Conservation (phyloP, 2,888 invertebrate genomes). For the Drosophila mulleri region DNA sequence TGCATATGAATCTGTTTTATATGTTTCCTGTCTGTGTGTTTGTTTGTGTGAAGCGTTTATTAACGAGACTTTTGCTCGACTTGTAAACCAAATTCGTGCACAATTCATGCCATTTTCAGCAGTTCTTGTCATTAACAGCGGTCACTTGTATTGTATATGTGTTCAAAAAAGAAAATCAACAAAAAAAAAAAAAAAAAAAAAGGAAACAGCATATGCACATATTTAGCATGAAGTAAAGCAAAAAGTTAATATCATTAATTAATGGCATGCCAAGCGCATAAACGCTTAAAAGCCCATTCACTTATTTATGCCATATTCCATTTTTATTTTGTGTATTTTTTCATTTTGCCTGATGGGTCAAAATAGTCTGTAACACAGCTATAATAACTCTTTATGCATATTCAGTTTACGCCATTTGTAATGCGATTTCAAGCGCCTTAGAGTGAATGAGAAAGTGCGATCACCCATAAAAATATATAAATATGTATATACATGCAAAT, state of each 20-base stretch:
- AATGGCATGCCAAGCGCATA: conserved; percentile 54
- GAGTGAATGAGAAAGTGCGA: conserved; percentile 1
- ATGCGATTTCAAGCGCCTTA: not conserved
- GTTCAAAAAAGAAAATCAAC: conserved; percentile 2
- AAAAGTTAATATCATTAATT: conserved; percentile 53
- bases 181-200: not conserved
- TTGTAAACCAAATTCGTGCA: conserved; percentile 40
- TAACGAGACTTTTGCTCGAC: conserved; percentile 49
- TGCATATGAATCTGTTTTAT: conserved; percentile 18
- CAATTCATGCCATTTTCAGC: conserved; percentile 38
- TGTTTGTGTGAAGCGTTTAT: conserved; percentile 34
- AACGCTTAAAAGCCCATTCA: conserved; percentile 52
- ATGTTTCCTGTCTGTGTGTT: not conserved
- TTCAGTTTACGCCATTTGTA: conserved; percentile 2
- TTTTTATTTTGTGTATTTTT: not conserved
- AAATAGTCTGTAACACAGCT: conserved; percentile 16
- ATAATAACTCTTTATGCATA: conserved; percentile 10
- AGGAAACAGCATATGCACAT: not conserved
- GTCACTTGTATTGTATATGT: conserved; percentile 16
- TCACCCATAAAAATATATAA: not conserved
- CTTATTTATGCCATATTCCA: conserved; percentile 39
- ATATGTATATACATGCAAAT: not conserved
- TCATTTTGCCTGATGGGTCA: conserved; percentile 30
- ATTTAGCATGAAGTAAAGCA: conserved; percentile 13
- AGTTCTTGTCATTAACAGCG: conserved; percentile 35